Base-by-base conservation (phyloP, 2,797 vertebrate species). In the Lacerta agilis region DNA sequence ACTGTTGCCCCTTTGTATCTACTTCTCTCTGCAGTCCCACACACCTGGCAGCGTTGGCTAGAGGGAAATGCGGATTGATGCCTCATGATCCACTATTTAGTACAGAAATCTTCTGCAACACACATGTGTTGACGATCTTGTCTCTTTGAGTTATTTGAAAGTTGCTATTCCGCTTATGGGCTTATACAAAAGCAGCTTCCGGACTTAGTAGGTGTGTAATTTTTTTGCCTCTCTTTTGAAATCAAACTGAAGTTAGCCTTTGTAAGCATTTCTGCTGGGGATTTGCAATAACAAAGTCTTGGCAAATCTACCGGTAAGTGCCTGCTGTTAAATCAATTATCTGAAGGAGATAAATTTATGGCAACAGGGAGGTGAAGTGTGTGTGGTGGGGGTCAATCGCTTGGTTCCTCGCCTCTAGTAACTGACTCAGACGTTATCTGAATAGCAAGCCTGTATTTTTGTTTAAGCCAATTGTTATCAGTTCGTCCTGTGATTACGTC, bases 401-500 rank as follows among this genome's bases (percentile, higher is more conserved):
- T 33, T 8, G 4, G 2, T 66, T 82, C 77, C 4, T 20, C 8
- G 49, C n/a, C 29, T 66, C 38, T 9, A 4, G 15, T 2, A 49
- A 75, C 79, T 38, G 88, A 82, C 81, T 8, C 0, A 4, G 38
- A 10, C 38, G 38, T 67, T 36, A 43, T n/a, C 73, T 33, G 33
- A n/a, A 71, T n/a, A 67, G 11, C 9, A 15, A 83, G 13, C 17
- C 27, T n/a, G 61, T 33, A 0, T 77, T 45, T 0, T 3, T 85
- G 41, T n/a, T 43, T 78, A 1, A 61, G 6, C 20, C 18, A 0
- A 0, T 0, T 0, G 80, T 89, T 88, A 49, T 89, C 61, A 41
- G 0, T 33, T n/a, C 8, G 20, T 23, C 29, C 18, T 82, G 8
- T 41, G 55, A 71, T 61, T 29, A 61, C 4, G 3, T 72, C n/a